Conservation (phyloP, 1,140 invertebrate genomes). For the Zaprionus tsacasi region DNA sequence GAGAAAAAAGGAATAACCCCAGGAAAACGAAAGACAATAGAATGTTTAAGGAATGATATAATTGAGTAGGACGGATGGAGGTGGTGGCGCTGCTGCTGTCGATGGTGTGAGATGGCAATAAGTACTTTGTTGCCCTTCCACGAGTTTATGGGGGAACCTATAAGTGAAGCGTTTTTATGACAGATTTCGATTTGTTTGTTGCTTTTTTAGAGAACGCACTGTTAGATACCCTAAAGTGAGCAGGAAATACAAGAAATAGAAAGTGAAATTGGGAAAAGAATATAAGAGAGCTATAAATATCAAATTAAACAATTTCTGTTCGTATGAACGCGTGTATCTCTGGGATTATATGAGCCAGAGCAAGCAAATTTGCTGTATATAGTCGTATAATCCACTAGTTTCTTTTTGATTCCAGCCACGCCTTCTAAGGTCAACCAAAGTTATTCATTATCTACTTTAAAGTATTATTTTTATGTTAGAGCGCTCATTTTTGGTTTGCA, state of each 20-base stretch:
- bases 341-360: too few species aligned
- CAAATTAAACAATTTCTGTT: too few species aligned
- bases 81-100: not conserved
- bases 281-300: too few species aligned
- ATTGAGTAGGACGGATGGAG: conserved; percentile 17
- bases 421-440: too few species aligned
- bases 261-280: too few species aligned
- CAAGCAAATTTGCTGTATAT: too few species aligned
- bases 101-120: not conserved
- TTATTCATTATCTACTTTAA: too few species aligned
- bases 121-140: not conserved
- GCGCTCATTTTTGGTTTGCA: too few species aligned
- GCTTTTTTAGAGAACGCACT: not conserved
- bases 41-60: conserved; percentile 13
- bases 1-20: conserved; percentile 48
- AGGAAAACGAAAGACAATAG: conserved; percentile 43
- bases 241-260: not conserved
- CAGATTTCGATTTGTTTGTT: conserved; percentile 2
- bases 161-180: conserved; percentile 8
- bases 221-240: not conserved
- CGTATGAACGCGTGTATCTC: too few species aligned
- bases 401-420: too few species aligned
- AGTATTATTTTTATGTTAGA: too few species aligned
- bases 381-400: too few species aligned
- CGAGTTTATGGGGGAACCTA: not conserved